Conservation (phyloP, 2,888 invertebrate species). For the Meteorus cinctellus region DNA sequence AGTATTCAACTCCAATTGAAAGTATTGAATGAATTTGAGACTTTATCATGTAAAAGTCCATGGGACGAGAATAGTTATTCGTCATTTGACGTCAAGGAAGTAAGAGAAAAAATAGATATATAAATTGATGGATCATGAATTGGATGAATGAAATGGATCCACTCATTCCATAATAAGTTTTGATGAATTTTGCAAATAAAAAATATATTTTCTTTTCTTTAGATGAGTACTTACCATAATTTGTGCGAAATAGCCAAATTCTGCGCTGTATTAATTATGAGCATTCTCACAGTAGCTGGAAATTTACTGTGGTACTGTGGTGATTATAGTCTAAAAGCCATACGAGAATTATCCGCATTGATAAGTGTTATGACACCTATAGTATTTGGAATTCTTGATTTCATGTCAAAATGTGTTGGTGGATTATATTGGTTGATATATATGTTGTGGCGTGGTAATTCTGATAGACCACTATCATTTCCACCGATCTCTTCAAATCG, state of each 20-base stretch:
- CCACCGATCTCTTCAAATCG: slow-evolving; percentile 40
- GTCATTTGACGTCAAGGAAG: slow-evolving; percentile 55
- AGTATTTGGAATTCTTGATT: slow-evolving; percentile 65
- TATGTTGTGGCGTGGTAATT: slow-evolving; percentile 61
- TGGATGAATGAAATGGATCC: too few species aligned
- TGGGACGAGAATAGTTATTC: slow-evolving; percentile 45
- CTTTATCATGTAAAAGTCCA: slow-evolving; percentile 34
- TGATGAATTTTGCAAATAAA: too few species aligned
- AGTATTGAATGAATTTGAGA: slow-evolving; percentile 54
- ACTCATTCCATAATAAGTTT: too few species aligned
- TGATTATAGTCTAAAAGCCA: slow-evolving; percentile 67
- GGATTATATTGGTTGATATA: slow-evolving; percentile 70
- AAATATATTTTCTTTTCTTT: slow-evolving; percentile 39
- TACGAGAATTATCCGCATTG: slow-evolving; percentile 63
- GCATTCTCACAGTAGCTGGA: slow-evolving; percentile 60
- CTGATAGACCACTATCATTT: slow-evolving; percentile 36
- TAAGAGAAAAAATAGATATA: slow-evolving; percentile 44
- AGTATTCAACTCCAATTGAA: slow-evolving; percentile 58
- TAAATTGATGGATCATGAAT: background rate
- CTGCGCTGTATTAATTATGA: slow-evolving; percentile 61
- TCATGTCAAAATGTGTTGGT: slow-evolving; percentile 68
- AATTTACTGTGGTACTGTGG: slow-evolving; percentile 63
- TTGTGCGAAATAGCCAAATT: slow-evolving; percentile 64
- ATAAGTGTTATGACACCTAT: slow-evolving; percentile 67
- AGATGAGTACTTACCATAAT: slow-evolving; percentile 66